These are phyloP conservation scores for Argyra leucocephala DNA, from an alignment of 2,888 invertebrate genomes.

Conservation along the genomic window DNA sequence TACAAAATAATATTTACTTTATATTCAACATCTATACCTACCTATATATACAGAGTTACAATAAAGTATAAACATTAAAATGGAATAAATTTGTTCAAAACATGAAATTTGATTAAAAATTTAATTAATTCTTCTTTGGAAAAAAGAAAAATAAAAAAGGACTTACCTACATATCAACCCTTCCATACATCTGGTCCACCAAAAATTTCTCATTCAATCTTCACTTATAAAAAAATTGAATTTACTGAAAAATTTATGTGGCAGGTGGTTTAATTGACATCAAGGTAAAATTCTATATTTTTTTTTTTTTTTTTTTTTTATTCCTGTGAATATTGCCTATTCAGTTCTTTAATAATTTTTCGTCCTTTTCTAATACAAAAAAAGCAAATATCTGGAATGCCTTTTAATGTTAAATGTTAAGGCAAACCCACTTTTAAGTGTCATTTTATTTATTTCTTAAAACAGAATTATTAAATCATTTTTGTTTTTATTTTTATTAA, in stretches of 20 bases:
- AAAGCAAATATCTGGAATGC: too few species aligned
- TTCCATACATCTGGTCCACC: too few species aligned
- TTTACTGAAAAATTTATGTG: conserved; percentile 3
- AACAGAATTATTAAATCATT: background rate
- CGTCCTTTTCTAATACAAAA: too few species aligned
- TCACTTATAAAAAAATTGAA: background rate
- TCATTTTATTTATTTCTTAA: background rate
- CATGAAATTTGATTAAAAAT: conserved; percentile 6
- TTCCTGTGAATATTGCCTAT: too few species aligned
- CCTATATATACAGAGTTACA: too few species aligned
- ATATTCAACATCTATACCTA: too few species aligned
- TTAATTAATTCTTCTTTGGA: background rate
- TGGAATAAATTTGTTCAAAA: background rate
- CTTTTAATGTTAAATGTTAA: background rate
- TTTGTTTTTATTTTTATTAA: background rate
- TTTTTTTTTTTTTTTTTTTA: too few species aligned
- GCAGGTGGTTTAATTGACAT: conserved; percentile 1
- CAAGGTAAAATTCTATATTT: background rate
- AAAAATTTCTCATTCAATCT: too few species aligned
- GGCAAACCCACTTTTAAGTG: background rate
- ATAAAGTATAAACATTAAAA: too few species aligned
- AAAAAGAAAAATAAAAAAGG: too few species aligned
- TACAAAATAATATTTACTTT: background rate
- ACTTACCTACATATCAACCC: too few species aligned
- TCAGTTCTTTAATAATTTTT: too few species aligned